Base-by-base conservation (phyloP, 2,888 invertebrate genomes). In the Willowsia nigromaculata region DNA sequence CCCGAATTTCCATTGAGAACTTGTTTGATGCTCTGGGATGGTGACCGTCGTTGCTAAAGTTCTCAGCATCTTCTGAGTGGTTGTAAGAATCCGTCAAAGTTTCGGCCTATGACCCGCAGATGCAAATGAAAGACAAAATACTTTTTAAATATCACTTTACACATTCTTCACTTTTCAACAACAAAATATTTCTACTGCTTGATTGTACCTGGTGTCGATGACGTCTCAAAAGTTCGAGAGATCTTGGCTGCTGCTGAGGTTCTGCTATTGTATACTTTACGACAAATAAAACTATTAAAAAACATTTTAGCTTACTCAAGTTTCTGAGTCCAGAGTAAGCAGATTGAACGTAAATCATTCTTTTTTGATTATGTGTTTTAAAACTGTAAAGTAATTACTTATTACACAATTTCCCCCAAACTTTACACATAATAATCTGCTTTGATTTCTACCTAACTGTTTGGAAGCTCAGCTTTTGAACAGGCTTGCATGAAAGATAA, bases 51-150 rank as follows among this genome's bases (percentile, higher is more conserved):
- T 50, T 43, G 47, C 47, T 76, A 30, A 15, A 25, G 43, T 47
- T 76, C 22, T 76, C 74, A 9, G 13, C 74, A 50, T 76, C 74
- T 1, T 76, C 74, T 4, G 47, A 76, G 13, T n/a, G 74, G 30
- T 50, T 76, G 74, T 47, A 47, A 4, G 50, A 4, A 18, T 76
- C 74, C 1, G 74, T 27, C 50, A 27, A 47, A 3, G 74, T 25
- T 4, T 47, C 50, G 2, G 15, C 47, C 74, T 76, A 30, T 13
- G 37, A 47, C 50, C 7, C 25, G 13, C 18, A 47, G 43, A 71
- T 40, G 22, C n/a, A 40, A 43, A 56, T 43, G 43, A 43, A 13
- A 9, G 43, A 13, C 13, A 43, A 43, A 43, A 9, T 13, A 43
- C 43, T 13, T 43, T 9, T 1, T 9, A n/a, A n/a, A 3, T 43